Percentiles rank a stretch among this genome's conserved stretches.
Conservation (phyloP, 1,140 invertebrate genomes). For the Drosophila micromelanica region DNA sequence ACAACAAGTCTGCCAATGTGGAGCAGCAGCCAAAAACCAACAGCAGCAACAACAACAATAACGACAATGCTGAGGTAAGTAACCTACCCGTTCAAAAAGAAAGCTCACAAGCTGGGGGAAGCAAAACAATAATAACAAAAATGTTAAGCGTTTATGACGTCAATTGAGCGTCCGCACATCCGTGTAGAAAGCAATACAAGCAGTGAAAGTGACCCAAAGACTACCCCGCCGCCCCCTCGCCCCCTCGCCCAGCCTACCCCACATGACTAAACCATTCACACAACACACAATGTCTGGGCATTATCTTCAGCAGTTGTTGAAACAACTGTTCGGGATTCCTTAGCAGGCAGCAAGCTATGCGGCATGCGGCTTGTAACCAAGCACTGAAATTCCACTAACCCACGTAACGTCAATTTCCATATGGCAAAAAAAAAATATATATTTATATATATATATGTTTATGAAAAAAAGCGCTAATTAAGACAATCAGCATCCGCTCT, state of each 20-base stretch:
- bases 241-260: neutral
- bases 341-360: slow-evolving; percentile 34
- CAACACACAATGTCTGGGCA: slow-evolving; percentile 11
- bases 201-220: slow-evolving; percentile 72
- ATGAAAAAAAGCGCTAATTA: slow-evolving; percentile 61
- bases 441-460: neutral
- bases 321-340: slow-evolving; percentile 65
- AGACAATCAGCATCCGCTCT: slow-evolving; percentile 50
- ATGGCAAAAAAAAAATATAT: slow-evolving; percentile 23
- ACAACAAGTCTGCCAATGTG: slow-evolving; percentile 47
- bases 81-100: slow-evolving; percentile 38
- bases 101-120: slow-evolving; percentile 52
- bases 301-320: slow-evolving; percentile 53
- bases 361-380: slow-evolving; percentile 64
- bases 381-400: slow-evolving; percentile 67
- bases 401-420: slow-evolving; percentile 78
- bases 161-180: slow-evolving; percentile 66
- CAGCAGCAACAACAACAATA: slow-evolving; percentile 46
- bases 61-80: slow-evolving; percentile 70
- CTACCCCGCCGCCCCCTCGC: neutral
- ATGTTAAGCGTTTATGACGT: slow-evolving; percentile 54
- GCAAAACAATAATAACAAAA: slow-evolving; percentile 41
- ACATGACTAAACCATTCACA: slow-evolving; percentile 4
- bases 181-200: slow-evolving; percentile 68
- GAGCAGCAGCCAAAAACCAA: slow-evolving; percentile 35